phyloP scores from a whole-genome alignment of 2,113 vertebrate species.

The Chaetorhynchus papuensis region DNA sequence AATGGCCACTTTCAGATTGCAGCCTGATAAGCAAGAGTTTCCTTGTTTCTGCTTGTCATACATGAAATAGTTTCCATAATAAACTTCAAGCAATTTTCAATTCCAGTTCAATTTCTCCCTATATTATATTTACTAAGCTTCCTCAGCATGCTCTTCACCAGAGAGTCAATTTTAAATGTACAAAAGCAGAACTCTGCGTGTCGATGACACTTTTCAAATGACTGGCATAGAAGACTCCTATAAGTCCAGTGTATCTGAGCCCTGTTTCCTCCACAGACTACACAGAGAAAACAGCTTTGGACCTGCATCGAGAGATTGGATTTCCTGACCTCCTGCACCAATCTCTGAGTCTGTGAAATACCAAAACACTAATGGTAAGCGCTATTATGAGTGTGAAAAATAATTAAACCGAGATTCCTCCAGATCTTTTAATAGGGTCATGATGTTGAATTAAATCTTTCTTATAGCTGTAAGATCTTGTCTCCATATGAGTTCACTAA shows the following conservation, averaged over 20 bases:
- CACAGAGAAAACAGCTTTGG: not conserved
- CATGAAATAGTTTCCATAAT: not conserved
- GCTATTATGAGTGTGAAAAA: not conserved
- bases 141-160: not conserved
- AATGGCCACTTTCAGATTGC: not conserved
- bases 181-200: not conserved
- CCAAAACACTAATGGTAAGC: not conserved
- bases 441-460: not conserved
- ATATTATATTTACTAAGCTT: not conserved
- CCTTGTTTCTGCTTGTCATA: not conserved
- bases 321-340: not conserved
- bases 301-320: rapidly evolving
- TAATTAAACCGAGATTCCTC: not conserved
- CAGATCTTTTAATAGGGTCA: not conserved
- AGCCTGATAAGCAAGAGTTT: not conserved
- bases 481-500: not conserved
- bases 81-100: not conserved
- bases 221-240: not conserved
- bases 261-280: not conserved
- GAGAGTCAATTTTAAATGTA: not conserved
- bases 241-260: not conserved
- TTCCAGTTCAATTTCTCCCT: not conserved
- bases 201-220: not conserved
- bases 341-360: not conserved
- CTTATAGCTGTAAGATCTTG: not conserved